Conservation (phyloP, 2,888 invertebrate species). For the Cheilosia scutellata region DNA sequence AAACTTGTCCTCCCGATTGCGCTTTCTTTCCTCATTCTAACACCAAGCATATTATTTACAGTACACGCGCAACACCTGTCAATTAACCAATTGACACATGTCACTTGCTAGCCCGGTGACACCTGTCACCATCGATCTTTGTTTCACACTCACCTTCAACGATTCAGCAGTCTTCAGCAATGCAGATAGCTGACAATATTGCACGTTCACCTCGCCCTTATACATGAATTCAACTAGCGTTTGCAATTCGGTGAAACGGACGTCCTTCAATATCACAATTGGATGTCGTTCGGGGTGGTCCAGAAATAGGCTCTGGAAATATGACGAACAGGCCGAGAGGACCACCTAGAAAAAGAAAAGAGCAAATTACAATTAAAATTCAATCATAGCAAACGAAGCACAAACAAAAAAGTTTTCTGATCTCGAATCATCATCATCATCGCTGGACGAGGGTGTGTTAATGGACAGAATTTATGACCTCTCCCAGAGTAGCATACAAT, state of each 20-base stretch:
- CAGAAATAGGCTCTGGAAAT: conserved; percentile 96
- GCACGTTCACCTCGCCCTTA: conserved; percentile 97
- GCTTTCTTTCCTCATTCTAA: conserved; percentile 58
- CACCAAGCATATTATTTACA: conserved; percentile 52
- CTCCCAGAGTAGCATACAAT: conserved; percentile 1
- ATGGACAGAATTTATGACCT: conserved; percentile 24
- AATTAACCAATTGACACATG: conserved; percentile 41
- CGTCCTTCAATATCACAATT: conserved; percentile 97
- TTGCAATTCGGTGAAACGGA: conserved; percentile 94
- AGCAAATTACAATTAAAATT: conserved; percentile 15
- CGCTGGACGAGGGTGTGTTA: conserved; percentile 20
- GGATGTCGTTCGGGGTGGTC: conserved; percentile 97
- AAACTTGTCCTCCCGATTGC: conserved; percentile 4
- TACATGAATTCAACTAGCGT: conserved; percentile 98
- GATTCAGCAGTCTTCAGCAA: conserved; percentile 96
- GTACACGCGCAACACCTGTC: conserved; percentile 65
- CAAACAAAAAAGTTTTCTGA: conserved; percentile 1
- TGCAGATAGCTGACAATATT: conserved; percentile 95
- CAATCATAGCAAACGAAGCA: not conserved
- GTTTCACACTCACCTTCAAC: conserved; percentile 87
- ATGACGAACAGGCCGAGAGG: conserved; percentile 97
- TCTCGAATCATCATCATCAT: not conserved
- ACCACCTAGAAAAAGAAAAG: conserved; percentile 88
- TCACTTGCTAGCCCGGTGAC: conserved; percentile 51
- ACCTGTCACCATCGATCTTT: conserved; percentile 65